phyloP scores from a whole-genome alignment of 2,113 vertebrate species.

The Odontesthes bonariensis region DNA sequence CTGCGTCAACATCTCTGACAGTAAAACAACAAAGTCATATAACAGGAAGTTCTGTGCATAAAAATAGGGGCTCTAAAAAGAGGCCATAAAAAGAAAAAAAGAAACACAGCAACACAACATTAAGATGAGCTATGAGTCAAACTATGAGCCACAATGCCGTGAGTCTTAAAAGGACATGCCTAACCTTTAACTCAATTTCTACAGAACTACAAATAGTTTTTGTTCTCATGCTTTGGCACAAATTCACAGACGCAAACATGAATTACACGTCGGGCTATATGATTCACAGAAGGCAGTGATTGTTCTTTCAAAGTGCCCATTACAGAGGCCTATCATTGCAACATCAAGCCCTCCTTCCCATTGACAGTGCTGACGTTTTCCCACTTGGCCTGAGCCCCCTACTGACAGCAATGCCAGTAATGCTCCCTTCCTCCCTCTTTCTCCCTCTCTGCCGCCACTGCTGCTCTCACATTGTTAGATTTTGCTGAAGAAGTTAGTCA shows the following conservation, averaged over 20 bases:
- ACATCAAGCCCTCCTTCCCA: conserved; percentile 82
- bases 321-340: conserved; percentile 82
- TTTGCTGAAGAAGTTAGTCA: conserved; percentile 82
- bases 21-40: conserved; percentile 51
- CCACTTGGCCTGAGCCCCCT: conserved; percentile 74
- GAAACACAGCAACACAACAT: conserved; percentile 19
- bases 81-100: conserved; percentile 12
- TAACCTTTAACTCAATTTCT: conserved; percentile 59
- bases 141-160: conserved; percentile 10
- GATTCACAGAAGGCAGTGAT: conserved; percentile 76
- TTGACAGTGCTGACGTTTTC: conserved; percentile 81
- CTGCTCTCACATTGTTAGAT: conserved; percentile 67
- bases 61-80: conserved; percentile 40
- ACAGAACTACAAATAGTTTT: conserved; percentile 66
- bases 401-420: conserved; percentile 76
- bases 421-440: conserved; percentile 40
- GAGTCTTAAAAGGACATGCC: conserved; percentile 41
- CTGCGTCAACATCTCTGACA: conserved; percentile 34
- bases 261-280: conserved; percentile 77
- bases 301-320: conserved; percentile 78
- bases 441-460: conserved; percentile 21
- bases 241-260: conserved; percentile 76
- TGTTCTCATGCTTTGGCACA: conserved; percentile 69
- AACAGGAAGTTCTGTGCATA: conserved; percentile 49
- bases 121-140: conserved; percentile 40